Evolutionary conservation across 2,113 vertebrate genomes (phyloP).

Genomic region (Megaceryle torquata): DNA sequence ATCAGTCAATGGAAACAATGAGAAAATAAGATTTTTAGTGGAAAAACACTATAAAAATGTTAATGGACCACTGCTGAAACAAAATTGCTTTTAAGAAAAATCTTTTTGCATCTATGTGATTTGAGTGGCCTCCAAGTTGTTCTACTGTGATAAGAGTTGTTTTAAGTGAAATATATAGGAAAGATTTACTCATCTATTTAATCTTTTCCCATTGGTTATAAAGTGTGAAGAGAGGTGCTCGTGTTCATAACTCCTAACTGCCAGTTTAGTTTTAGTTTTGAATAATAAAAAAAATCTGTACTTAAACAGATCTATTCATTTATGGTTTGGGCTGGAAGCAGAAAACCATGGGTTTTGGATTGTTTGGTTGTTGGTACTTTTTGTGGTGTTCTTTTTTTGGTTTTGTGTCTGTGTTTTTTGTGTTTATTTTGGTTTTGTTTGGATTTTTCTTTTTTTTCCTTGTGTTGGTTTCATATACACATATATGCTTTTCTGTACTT

Average conservation of each 20-base stretch:
- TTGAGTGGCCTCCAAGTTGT: background rate
- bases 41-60: background rate
- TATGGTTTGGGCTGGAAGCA: background rate
- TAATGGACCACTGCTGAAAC: background rate
- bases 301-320: background rate
- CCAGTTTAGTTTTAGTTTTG: background rate
- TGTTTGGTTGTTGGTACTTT: too few species aligned
- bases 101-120: background rate
- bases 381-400: too few species aligned
- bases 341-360: background rate
- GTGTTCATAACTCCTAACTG: background rate
- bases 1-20: background rate
- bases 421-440: too few species aligned
- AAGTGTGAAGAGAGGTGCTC: background rate
- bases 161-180: background rate
- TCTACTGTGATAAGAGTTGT: background rate
- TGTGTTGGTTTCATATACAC: background rate
- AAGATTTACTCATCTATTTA: background rate
- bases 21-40: background rate
- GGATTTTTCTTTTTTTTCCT: background rate
- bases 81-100: conserved; percentile 18
- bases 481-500: background rate
- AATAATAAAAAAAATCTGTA: background rate
- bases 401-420: too few species aligned
- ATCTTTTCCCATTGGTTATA: background rate